A percentile compares a stretch with the other conserved stretches of the same genome.
Conservation (phyloP, 1,140 invertebrate species). For the Arctopsyche grandis region DNA sequence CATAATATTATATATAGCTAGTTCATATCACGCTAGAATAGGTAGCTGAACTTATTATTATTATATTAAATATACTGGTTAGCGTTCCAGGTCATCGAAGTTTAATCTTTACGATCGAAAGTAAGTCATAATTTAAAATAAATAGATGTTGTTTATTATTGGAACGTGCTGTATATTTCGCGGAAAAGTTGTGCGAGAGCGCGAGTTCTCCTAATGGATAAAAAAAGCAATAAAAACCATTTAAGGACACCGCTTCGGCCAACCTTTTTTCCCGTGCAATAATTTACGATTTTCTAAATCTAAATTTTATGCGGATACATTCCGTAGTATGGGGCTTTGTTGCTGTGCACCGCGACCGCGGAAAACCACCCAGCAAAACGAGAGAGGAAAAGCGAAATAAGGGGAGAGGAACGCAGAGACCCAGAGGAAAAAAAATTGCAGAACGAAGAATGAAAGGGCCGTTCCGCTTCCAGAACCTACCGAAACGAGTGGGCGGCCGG, state of each 20-base stretch:
- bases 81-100: no score
- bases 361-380: conserved; percentile 1
- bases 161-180: no score
- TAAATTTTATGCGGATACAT: conserved; percentile 34
- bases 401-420: background rate
- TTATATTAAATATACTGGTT: no score
- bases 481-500: background rate
- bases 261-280: conserved; percentile 11
- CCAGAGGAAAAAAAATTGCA: background rate
- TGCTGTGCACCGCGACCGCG: background rate
- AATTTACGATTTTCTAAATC: conserved; percentile 30
- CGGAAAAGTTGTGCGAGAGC: no score
- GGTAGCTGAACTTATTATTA: no score
- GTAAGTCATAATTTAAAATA: no score
- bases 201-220: background rate
- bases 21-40: no score
- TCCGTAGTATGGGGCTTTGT: background rate
- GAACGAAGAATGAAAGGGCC: conserved; percentile 28
- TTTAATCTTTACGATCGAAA: no score
- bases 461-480: background rate
- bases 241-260: conserved; percentile 10
- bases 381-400: background rate
- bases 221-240: conserved; percentile 17
- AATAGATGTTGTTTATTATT: no score
- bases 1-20: no score